Conservation (phyloP, 2,888 invertebrate species). For the Amaurobius ferox region DNA sequence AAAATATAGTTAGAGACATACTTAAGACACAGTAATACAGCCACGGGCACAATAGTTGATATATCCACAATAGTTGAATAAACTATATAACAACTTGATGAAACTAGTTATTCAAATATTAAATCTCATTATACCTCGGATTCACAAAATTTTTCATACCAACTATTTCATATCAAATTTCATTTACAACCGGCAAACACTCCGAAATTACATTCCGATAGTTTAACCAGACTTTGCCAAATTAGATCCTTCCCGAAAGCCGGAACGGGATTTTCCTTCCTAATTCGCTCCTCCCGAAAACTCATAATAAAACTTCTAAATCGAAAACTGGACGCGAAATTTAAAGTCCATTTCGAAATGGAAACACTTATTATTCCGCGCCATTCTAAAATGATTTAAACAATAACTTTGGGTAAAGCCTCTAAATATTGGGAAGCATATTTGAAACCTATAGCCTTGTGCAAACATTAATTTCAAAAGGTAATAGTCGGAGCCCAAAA, state of each 20-base stretch:
- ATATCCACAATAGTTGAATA: no score
- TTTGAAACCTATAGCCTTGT: slow-evolving; percentile 60
- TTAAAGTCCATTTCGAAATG: slow-evolving; percentile 54
- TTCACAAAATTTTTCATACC: not conserved
- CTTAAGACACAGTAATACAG: no score
- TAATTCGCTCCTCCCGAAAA: slow-evolving; percentile 21
- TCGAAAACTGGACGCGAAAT: slow-evolving; percentile 43
- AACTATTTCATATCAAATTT: slow-evolving; percentile 12
- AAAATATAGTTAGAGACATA: no score
- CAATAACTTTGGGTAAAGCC: slow-evolving; percentile 49
- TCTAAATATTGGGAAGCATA: slow-evolving; percentile 58
- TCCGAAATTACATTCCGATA: slow-evolving; percentile 3
- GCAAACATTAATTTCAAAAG: slow-evolving; percentile 71
- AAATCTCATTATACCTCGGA: not conserved
- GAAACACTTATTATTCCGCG: slow-evolving; percentile 54
- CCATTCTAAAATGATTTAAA: slow-evolving; percentile 69
- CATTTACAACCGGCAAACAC: slow-evolving; percentile 9
- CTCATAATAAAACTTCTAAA: slow-evolving; percentile 52
- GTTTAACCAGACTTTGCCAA: not conserved
- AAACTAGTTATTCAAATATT: not conserved
- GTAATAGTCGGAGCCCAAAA: slow-evolving; percentile 51
- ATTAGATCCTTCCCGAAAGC: not conserved
- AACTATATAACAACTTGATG: no score
- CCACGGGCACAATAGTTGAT: no score
- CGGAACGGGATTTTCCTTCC: slow-evolving; percentile 16